Percentiles rank a stretch among this genome's conserved stretches.
phyloP scores from a whole-genome alignment of 2,113 vertebrate genomes.

The Elachura formosa region DNA sequence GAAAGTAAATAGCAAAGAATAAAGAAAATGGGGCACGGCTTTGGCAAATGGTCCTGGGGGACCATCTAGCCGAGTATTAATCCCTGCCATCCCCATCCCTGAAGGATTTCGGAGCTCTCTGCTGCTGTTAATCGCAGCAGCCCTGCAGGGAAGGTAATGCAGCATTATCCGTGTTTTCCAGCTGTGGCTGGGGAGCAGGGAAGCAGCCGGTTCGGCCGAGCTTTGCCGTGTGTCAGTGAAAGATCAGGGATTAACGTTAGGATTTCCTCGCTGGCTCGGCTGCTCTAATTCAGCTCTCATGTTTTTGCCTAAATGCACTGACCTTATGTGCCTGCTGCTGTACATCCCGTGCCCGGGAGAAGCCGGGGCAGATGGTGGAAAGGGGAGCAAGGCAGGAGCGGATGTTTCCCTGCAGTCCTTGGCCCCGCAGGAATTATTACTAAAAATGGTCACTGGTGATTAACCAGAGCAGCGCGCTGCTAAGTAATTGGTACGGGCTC shows the following conservation, averaged over 20 bases:
- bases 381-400: not conserved
- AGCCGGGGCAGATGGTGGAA: not conserved
- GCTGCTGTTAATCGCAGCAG: not conserved
- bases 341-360: not conserved
- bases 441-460: conserved; percentile 50
- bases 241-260: conserved; percentile 24
- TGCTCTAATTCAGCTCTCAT: not conserved
- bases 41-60: not conserved
- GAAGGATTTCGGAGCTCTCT: not conserved
- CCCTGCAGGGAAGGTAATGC: conserved; percentile 20
- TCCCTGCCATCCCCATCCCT: not conserved
- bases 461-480: not conserved
- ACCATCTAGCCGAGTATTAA: not conserved
- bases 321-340: not conserved
- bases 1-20: not conserved
- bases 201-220: not conserved
- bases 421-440: not conserved
- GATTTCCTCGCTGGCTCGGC: conserved; percentile 23
- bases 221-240: conserved; percentile 12
- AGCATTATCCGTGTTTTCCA: conserved; percentile 27
- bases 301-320: not conserved
- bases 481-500: not conserved
- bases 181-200: conserved; percentile 9
- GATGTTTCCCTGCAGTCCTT: not conserved
- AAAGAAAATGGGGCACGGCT: not conserved